Evolutionary conservation across 92 coral and sea anemone species (phyloP).

Genomic region (Siderastrea siderea): DNA sequence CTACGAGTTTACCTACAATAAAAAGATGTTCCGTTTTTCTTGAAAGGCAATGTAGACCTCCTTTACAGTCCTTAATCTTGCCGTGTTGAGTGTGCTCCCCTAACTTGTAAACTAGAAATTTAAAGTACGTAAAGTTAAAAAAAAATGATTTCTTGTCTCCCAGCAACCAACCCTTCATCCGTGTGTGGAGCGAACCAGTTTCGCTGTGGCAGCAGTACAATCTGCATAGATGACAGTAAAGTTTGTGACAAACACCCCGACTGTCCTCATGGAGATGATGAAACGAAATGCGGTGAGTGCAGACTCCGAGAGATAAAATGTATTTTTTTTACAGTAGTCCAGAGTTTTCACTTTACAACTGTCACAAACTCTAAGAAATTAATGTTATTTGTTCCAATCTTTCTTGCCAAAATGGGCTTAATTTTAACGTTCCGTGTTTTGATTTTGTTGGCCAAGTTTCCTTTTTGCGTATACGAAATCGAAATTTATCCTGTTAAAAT

Average conservation of each 20-base stretch:
- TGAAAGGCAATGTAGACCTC: no score
- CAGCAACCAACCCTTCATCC: slow-evolving; percentile 55
- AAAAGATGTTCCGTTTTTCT: no score
- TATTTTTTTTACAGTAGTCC: no score
- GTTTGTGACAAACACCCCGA: slow-evolving; percentile 83
- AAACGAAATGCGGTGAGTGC: slow-evolving; percentile 86
- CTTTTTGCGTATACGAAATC: no score
- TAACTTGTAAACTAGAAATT: not conserved
- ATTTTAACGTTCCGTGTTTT: no score
- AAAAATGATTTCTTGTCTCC: not conserved
- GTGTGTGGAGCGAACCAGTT: slow-evolving; percentile 69
- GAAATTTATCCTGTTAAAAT: no score
- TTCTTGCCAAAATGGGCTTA: not conserved
- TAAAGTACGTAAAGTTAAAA: not conserved
- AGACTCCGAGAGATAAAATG: not conserved
- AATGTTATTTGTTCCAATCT: no score
- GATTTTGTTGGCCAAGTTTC: no score
- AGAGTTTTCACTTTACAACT: no score
- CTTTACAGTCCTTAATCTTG: not conserved
- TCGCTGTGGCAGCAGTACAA: slow-evolving; percentile 82
- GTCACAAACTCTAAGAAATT: no score
- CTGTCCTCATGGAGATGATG: slow-evolving; percentile 96
- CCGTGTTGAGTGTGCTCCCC: not conserved
- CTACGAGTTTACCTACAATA: no score
- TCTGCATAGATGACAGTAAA: slow-evolving; percentile 76